A percentile compares a stretch with the other conserved stretches of the same genome.
Conservation (phyloP, 2,113 vertebrate genomes). For the Bambusicola thoracicus region DNA sequence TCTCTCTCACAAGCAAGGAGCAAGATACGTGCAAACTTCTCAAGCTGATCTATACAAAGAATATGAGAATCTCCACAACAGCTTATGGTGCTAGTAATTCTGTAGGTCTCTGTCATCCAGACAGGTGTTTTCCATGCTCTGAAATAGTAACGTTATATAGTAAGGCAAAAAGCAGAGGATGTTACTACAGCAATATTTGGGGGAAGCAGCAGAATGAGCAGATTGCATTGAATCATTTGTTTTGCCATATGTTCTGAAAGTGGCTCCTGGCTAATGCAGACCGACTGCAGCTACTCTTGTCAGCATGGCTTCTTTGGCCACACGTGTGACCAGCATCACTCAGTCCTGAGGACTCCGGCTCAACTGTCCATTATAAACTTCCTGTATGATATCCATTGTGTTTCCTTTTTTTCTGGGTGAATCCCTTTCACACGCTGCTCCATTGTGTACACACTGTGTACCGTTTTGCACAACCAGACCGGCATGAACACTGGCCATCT, state of each 20-base stretch:
- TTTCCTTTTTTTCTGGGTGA: neutral
- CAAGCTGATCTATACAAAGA: neutral
- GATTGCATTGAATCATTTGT: constrained; percentile 61
- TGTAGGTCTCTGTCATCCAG: neutral
- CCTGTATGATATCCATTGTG: neutral
- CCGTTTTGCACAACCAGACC: neutral
- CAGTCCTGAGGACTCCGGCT: neutral
- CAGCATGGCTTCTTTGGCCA: neutral
- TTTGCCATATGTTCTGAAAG: constrained; percentile 49
- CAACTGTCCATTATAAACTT: neutral
- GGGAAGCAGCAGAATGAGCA: constrained; percentile 56
- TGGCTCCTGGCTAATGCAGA: constrained; percentile 4
- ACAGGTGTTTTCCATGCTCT: constrained; percentile 48
- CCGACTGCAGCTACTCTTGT: constrained; percentile 25
- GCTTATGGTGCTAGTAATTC: neutral
- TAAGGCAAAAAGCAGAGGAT: constrained; percentile 53
- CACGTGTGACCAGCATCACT: neutral
- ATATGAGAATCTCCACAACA: neutral
- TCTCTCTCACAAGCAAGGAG: neutral
- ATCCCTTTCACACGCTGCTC: neutral
- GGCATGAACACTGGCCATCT: neutral
- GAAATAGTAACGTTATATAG: constrained; percentile 16
- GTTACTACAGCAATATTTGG: constrained; percentile 50
- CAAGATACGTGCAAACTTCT: neutral
- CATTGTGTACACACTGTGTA: neutral